These are phyloP conservation scores for Archilochus colubris DNA, from an alignment of 2,113 vertebrate species.

Conservation along the genomic window DNA sequence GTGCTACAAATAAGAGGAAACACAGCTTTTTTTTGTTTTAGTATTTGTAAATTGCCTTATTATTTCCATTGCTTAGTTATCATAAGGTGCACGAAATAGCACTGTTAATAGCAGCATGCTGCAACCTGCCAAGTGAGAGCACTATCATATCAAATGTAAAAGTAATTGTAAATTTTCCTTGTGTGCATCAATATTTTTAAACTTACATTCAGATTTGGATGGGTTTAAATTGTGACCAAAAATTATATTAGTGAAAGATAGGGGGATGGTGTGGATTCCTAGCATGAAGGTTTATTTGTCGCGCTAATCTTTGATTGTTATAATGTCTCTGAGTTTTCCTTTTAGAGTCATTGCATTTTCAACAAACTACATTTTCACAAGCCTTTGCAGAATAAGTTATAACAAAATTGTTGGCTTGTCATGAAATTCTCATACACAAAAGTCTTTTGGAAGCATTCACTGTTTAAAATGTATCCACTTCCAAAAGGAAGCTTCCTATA, in stretches of 20 bases:
- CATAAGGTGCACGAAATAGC: background rate
- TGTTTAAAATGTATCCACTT: background rate
- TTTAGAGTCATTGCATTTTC: background rate
- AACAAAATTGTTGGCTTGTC: constrained; percentile 5
- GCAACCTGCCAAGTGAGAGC: background rate
- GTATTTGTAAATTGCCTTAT: constrained; percentile 1
- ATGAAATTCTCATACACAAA: constrained; percentile 12
- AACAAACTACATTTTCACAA: background rate
- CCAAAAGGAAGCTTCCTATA: background rate
- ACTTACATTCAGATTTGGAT: background rate
- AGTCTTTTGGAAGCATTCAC: background rate
- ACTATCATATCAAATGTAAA: background rate
- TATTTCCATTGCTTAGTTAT: constrained; percentile 8
- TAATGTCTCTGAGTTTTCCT: background rate
- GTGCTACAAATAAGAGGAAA: background rate
- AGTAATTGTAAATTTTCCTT: background rate
- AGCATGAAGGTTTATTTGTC: background rate
- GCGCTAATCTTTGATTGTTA: background rate
- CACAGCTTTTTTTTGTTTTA: constrained; percentile 2
- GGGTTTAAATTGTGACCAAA: background rate
- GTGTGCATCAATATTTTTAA: background rate
- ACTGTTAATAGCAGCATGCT: background rate
- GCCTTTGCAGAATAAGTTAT: background rate
- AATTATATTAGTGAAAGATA: background rate
- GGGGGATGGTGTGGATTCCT: background rate